Base-by-base conservation (phyloP, 2,888 invertebrate species). In the Drosophila sordidula region DNA sequence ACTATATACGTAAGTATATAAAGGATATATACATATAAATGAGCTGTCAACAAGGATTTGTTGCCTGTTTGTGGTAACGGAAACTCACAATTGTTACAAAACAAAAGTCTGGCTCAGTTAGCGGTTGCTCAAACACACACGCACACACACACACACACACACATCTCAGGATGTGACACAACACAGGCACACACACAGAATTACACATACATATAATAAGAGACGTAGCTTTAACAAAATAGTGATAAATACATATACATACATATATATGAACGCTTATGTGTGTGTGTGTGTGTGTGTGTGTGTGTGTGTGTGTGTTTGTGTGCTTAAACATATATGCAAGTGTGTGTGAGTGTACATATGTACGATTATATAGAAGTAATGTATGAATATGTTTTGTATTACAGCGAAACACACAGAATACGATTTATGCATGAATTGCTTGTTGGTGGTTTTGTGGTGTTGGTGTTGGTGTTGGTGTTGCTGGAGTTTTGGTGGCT, bases 1-100 rank as follows among this genome's bases (percentile, higher is more conserved):
- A 9, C 9, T 36, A 46, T 34, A 68, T 12, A 39, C 45, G 42
- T 42, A 56, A 18, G 47, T 41, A 45, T 25, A 47, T 16, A 36
- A 34, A 34, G 16, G 45, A 54, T 44, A 46, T 56, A 58, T 54
- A 69, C 64, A 76, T 61, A 65, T 74, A 70, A 61, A 69, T 55
- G 73, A 76, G 84, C 84, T 86, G 87, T 86, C 87, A 86, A 65
- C 73, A 58, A 80, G 74, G 69, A 75, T 75, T 75, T 75, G 75
- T 78, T 38, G 75, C 73, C 68, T 54, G 50, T 71, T 68, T 64
- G 54, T 39, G 65, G 72, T 54, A 65, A 71, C 57, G 72, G 51
- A 56, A 66, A 58, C 55, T 61, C 56, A 58, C 45, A 56, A 67
- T 54, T 73, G 73, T 67, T 55, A 51, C 70, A 73, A 65, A 74